A percentile compares a stretch with the other conserved stretches of the same genome.
These are phyloP conservation scores for Pampusana beccarii DNA, from an alignment of 2,113 vertebrate genomes.

Conservation along the genomic window DNA sequence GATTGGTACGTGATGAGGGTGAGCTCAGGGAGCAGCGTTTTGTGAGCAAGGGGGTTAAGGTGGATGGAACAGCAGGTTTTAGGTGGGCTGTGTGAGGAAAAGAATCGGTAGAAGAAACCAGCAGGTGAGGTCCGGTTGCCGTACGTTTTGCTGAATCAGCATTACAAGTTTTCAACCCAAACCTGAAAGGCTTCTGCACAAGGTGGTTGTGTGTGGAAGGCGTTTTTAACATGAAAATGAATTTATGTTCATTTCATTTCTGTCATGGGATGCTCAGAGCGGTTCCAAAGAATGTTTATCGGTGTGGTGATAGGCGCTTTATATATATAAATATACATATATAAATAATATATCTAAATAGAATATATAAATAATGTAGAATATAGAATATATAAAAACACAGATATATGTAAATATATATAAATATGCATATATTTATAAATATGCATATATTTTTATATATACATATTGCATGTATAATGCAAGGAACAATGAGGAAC, in stretches of 20 bases:
- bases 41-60: no score
- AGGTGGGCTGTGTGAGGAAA: neutral
- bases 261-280: neutral
- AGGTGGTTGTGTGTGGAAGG: neutral
- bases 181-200: neutral
- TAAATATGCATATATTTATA: no score
- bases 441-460: no score
- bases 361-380: no score
- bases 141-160: neutral
- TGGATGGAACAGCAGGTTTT: neutral
- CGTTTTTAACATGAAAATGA: neutral
- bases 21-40: neutral
- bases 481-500: neutral
- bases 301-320: no score
- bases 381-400: no score
- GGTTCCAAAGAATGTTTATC: no score
- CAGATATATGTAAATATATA: no score
- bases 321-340: no score
- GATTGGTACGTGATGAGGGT: no score
- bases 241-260: neutral
- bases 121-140: neutral
- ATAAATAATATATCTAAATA: no score
- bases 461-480: neutral
- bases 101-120: neutral
- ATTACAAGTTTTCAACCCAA: neutral